Evolutionary conservation across 1,140 invertebrate genomes (phyloP).

Genomic region (Coelopa frigida): DNA sequence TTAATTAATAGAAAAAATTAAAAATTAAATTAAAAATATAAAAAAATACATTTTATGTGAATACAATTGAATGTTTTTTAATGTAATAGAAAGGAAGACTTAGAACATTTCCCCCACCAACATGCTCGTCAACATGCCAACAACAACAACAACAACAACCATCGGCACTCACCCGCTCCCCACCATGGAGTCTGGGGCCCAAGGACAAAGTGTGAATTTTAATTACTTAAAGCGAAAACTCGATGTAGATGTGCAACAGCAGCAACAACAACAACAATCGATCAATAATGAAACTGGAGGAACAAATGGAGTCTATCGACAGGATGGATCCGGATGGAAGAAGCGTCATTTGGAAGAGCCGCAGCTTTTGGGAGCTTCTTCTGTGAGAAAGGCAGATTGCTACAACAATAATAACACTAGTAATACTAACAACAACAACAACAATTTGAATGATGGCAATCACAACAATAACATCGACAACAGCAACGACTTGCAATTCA

Average conservation of each 20-base stretch:
- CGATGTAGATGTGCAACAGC: background rate
- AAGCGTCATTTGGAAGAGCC: constrained; percentile 6
- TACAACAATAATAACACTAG: constrained; percentile 3
- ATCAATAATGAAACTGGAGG: too few relatives aligned
- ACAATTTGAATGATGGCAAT: background rate
- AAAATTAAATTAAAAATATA: too few relatives aligned
- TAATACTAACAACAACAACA: constrained; percentile 6
- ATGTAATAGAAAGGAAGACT: too few relatives aligned
- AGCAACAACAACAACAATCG: constrained; percentile 1
- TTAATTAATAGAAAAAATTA: too few relatives aligned
- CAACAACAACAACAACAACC: too few relatives aligned
- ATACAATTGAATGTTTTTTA: too few relatives aligned
- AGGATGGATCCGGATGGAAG: background rate
- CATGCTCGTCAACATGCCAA: too few relatives aligned
- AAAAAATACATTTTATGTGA: too few relatives aligned
- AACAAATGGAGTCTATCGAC: background rate
- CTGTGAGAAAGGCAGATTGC: background rate
- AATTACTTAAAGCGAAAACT: constrained; percentile 16
- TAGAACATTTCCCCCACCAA: too few relatives aligned
- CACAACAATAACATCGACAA: constrained; percentile 2
- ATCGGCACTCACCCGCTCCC: too few relatives aligned
- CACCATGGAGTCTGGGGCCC: too few relatives aligned
- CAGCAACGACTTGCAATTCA: constrained; percentile 10
- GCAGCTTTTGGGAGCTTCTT: background rate
- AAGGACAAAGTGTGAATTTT: constrained; percentile 5